Percentiles rank a stretch among this genome's conserved stretches.
Evolutionary conservation across 2,888 invertebrate species (phyloP).

Genomic region (Pomacea canaliculata): DNA sequence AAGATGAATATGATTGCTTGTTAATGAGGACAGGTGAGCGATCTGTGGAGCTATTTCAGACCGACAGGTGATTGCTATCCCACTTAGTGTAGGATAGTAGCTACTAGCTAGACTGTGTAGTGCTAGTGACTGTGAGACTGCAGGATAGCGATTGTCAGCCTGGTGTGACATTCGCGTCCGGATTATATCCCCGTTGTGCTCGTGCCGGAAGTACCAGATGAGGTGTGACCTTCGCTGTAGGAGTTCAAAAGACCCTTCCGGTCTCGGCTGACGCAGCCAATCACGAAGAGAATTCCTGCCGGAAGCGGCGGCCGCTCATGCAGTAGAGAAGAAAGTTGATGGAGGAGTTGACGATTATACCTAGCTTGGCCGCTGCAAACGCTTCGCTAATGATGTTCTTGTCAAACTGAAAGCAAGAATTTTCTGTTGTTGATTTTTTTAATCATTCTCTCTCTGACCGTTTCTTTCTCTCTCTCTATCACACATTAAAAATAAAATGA

Average conservation of each 20-base stretch:
- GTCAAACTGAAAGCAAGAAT: conserved; percentile 36
- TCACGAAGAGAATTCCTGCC: conserved; percentile 39
- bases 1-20: too few relatives aligned
- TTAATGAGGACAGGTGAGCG: too few relatives aligned
- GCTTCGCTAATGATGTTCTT: conserved; percentile 43
- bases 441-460: too few relatives aligned
- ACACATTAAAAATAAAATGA: too few relatives aligned
- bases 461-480: too few relatives aligned
- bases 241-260: conserved; percentile 4
- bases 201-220: background rate
- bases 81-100: too few relatives aligned
- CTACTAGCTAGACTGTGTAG: too few relatives aligned
- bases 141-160: too few relatives aligned
- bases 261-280: conserved; percentile 1
- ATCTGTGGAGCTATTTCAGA: too few relatives aligned
- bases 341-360: conserved; percentile 58
- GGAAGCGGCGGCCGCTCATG: conserved; percentile 43
- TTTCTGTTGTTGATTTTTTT: too few relatives aligned
- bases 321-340: conserved; percentile 40
- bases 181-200: conserved; percentile 18
- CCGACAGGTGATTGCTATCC: too few relatives aligned
- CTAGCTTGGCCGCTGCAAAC: conserved; percentile 49
- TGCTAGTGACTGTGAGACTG: too few relatives aligned
- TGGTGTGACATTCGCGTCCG: background rate
- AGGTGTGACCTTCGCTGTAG: conserved; percentile 4